Percentiles rank a stretch among this genome's conserved stretches.
phyloP scores from a whole-genome alignment of 2,888 invertebrate species.

The Pristionchus entomophagus region DNA sequence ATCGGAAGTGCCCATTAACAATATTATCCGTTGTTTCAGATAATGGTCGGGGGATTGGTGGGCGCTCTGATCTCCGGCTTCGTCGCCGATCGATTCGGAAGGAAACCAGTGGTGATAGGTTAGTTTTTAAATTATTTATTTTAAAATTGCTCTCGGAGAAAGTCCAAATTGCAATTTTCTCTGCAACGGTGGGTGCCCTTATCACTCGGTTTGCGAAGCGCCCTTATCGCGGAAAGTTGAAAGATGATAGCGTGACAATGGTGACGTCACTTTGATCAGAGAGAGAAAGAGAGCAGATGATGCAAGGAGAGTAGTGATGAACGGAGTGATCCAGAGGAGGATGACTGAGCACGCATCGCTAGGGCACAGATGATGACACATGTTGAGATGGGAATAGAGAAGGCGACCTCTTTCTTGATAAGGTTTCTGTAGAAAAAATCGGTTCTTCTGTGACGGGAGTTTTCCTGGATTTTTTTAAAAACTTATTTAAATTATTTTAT shows the following conservation, averaged over 20 bases:
- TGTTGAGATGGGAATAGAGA: no score
- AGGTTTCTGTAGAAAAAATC: no score
- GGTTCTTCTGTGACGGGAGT: no score
- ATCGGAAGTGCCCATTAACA: no score
- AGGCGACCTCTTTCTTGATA: no score
- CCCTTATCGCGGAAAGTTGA: background rate
- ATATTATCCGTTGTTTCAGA: constrained; percentile 10
- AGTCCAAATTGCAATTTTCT: background rate
- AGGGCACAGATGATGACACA: no score
- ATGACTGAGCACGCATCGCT: no score
- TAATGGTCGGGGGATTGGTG: constrained; percentile 70
- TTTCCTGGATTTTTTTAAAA: no score
- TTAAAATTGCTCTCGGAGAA: background rate
- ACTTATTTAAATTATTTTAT: no score
- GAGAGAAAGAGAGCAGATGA: background rate
- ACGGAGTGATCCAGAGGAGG: no score
- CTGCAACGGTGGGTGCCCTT: background rate
- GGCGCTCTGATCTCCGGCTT: constrained; percentile 71
- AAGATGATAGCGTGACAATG: background rate
- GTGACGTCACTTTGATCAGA: background rate
- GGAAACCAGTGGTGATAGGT: constrained; percentile 69
- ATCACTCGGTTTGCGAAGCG: no score
- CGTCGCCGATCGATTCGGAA: constrained; percentile 71
- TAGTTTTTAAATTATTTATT: background rate
- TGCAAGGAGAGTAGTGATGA: background rate